Conservation (phyloP, 2,113 vertebrate genomes). For the Albula glossodonta region DNA sequence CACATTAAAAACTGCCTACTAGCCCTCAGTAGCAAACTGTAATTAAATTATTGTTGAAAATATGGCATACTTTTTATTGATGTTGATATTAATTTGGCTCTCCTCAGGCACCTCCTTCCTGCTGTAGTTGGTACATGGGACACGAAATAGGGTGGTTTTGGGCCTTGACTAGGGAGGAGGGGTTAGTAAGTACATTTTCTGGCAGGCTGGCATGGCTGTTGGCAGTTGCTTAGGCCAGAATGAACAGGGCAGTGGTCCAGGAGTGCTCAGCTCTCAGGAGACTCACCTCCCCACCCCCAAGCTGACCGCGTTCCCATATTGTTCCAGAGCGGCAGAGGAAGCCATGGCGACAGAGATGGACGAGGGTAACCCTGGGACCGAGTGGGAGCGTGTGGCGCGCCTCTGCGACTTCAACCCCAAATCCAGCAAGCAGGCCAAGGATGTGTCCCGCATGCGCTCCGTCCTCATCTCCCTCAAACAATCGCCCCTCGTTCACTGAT, state of each 20-base stretch:
- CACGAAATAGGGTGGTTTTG: too few species aligned
- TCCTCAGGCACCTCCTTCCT: too few species aligned
- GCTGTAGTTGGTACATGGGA: too few species aligned
- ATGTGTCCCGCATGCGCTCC: slow-evolving; percentile 97
- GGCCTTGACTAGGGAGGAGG: too few species aligned
- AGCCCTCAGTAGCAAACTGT: too few species aligned
- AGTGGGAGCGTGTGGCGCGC: slow-evolving; percentile 95
- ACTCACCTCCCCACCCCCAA: too few species aligned
- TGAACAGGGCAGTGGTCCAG: too few species aligned
- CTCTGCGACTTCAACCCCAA: slow-evolving; percentile 99
- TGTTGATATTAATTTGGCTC: too few species aligned
- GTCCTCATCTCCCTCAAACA: slow-evolving; percentile 98
- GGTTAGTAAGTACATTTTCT: too few species aligned
- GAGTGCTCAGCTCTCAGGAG: background rate
- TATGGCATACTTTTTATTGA: too few species aligned
- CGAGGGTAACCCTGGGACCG: slow-evolving; percentile 87
- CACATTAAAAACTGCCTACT: too few species aligned
- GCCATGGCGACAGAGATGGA: slow-evolving; percentile 91
- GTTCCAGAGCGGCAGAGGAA: slow-evolving; percentile 92
- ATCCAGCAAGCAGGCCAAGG: slow-evolving; percentile 97
- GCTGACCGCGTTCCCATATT: background rate
- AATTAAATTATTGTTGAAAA: too few species aligned
- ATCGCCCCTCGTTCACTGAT: slow-evolving; percentile 87
- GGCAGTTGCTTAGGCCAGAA: background rate
- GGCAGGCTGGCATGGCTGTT: background rate